A percentile compares a stretch with the other conserved stretches of the same genome.
These are phyloP conservation scores for Lottia gigantea DNA, from an alignment of 2,888 invertebrate genomes.

Conservation along the genomic window DNA sequence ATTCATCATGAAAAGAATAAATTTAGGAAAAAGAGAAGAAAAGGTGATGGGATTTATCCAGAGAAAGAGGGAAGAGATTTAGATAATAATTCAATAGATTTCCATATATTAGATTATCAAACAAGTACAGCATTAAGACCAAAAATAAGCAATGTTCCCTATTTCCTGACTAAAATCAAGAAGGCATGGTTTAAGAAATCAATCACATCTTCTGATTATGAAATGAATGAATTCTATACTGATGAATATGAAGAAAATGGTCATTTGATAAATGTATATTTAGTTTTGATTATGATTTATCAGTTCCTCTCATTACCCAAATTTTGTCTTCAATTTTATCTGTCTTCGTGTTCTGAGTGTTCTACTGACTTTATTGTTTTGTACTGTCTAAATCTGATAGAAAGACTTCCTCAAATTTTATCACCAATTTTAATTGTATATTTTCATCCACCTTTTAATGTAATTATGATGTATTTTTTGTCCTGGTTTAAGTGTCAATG, in stretches of 20 bases:
- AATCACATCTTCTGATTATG: too few relatives aligned
- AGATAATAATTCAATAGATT: too few relatives aligned
- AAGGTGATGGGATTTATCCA: too few relatives aligned
- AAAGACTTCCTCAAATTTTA: background rate
- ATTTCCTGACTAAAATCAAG: too few relatives aligned
- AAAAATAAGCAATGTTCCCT: too few relatives aligned
- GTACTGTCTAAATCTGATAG: background rate
- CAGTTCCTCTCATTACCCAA: background rate
- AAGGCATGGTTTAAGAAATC: too few relatives aligned
- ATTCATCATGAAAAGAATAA: too few relatives aligned
- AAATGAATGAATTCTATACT: too few relatives aligned
- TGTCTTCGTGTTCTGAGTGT: background rate
- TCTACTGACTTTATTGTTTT: background rate
- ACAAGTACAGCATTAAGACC: too few relatives aligned
- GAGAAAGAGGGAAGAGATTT: too few relatives aligned
- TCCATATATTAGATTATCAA: too few relatives aligned
- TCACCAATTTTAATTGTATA: background rate
- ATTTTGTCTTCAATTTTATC: background rate
- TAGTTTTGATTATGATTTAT: background rate
- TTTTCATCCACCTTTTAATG: background rate
- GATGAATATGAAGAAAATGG: background rate
- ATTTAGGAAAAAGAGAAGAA: too few relatives aligned
- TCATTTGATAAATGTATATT: background rate
- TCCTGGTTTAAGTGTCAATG: background rate
- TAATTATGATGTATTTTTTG: background rate